Evolutionary conservation across 1,140 invertebrate genomes (phyloP), one percentile per base, ranked within the genome.

Genomic region (Zaprionus ghesquierei): DNA sequence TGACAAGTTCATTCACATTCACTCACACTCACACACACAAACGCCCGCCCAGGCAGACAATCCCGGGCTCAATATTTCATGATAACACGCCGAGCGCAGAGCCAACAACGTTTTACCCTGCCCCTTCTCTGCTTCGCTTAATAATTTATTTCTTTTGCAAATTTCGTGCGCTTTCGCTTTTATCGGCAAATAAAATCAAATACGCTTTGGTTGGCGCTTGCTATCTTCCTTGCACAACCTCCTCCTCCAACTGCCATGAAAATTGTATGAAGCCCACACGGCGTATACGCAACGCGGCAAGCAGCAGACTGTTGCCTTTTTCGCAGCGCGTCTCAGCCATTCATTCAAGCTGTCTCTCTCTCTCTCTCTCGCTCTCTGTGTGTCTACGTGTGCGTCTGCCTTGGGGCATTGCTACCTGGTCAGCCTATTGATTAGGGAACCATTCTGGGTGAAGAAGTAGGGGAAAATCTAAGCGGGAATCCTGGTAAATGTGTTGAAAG

Each of bases 61-160:
- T 56, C 66, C 56, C 62, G 60, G 49, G 60, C 73, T 77, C 77
- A 73, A 89, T 87, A 80, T 80, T 80, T 87, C 84, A 87, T 84
- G 82, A 79, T 75, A 87, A 80, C 79, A 79, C 76, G 64, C 46
- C 53, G 27, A 23, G 27, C 18, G 13, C 20, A n/a, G 27, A 35
- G 31, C 15, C 9, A 20, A 5, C 12, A n/a, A n/a, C n/a, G n/a
- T n/a, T n/a, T 8, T 9, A 9, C 50, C 10, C 29, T 8, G 1
- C 5, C 4, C 31, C 27, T 46, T 25, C 25, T 5, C 18, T 15
- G 6, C 29, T 22, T 44, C 63, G 58, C 77, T 89, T 75, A 89
- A 89, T 89, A 89, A 89, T 89, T 89, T 87, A 89, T 89, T 89
- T 89, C 56, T 44, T 65, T 72, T 79, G 80, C 69, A 80, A 85